Base-by-base conservation (phyloP, 2,888 invertebrate genomes). In the Schizotus pectinicornis region DNA sequence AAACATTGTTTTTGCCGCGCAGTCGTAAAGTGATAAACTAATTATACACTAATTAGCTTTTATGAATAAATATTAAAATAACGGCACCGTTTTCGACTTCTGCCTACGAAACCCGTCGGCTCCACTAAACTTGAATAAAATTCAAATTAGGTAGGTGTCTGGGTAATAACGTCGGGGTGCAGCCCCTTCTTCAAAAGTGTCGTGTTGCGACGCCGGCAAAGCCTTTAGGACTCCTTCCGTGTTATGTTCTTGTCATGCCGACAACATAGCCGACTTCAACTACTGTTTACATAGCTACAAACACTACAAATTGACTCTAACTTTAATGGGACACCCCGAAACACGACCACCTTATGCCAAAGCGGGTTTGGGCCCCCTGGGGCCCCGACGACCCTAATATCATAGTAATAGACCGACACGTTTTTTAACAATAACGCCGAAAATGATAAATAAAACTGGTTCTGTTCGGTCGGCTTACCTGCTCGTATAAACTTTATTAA, bases 1-100 rank as follows among this genome's bases (percentile, higher is more conserved):
- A 51, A 59, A 55, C 59, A 59, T 43, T 34, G 47, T 55, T 59
- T 55, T 56, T 35, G 45, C 51, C 35, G 14, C 43, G 30, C 33
- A 33, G 33, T 3, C 33, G 32, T 33, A 31, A 43, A 43, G 33
- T 43, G 31, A 43, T 43, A 3, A 32, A 32, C 42, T 48, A 58
- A 43, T 47, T 58, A 58, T 22, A 22, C 22, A 22, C 22, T 22
- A 22, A 22, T 33, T 43, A 33, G 11, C 7, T 13, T 32, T 43
- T 43, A 43, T 43, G 43, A 43, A 43, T 43, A 43, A 43, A 12
- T 43, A 32, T 33, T 43, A 43, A 43, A 7, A 11, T 43, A 43
- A 43, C 43, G 43, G 43, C 13, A 43, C 22, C 22, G 22, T 22
- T 22, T 22, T 22, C 22, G 22, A 22, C 22, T 22, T 22, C 22